Conservation (phyloP, 1,140 invertebrate species). For the Panagrolaimus sp. region DNA sequence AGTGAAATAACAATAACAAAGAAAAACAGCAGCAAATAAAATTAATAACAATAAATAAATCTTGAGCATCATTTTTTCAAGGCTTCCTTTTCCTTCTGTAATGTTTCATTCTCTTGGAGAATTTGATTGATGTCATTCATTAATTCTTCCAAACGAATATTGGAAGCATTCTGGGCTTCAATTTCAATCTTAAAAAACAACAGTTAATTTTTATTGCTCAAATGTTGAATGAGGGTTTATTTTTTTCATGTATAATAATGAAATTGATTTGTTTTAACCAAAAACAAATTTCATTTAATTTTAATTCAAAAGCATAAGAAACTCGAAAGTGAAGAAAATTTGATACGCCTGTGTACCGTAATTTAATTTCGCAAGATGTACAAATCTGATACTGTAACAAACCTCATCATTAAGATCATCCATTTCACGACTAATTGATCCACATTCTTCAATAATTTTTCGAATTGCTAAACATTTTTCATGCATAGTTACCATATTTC, state of each 20-base stretch:
- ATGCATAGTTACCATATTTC: slow-evolving; percentile 4
- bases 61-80: background rate
- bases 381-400: too few relatives aligned
- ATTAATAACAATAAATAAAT: too few relatives aligned
- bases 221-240: too few relatives aligned
- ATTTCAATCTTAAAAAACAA: background rate
- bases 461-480: background rate
- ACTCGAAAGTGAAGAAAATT: background rate
- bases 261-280: too few relatives aligned
- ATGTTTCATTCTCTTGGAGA: background rate
- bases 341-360: too few relatives aligned
- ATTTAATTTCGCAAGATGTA: too few relatives aligned
- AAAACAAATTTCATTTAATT: too few relatives aligned
- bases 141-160: slow-evolving; percentile 2
- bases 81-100: background rate
- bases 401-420: background rate
- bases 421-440: background rate
- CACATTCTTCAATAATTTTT: slow-evolving; percentile 4
- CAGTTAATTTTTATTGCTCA: too few relatives aligned
- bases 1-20: too few relatives aligned
- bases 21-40: too few relatives aligned
- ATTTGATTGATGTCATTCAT: slow-evolving; percentile 10
- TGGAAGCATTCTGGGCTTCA: background rate
- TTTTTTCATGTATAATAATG: too few relatives aligned
- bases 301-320: too few relatives aligned